Evolutionary conservation across 2,888 invertebrate genomes (phyloP).

Genomic region (Lamproptera curius): DNA sequence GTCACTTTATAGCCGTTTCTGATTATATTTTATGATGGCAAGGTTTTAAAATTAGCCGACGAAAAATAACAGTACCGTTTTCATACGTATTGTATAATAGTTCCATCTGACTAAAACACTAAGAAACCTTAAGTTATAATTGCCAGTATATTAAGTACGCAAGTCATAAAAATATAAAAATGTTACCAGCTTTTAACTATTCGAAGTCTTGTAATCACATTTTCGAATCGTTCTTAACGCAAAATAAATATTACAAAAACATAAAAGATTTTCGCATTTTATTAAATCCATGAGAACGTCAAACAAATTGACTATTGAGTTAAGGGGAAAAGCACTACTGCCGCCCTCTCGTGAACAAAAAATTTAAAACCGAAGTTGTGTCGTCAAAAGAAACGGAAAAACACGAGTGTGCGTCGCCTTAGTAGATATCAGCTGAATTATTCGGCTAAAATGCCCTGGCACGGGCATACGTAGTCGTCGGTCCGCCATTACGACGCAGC

Average conservation of each 20-base stretch:
- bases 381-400: constrained; percentile 78
- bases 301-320: too few relatives aligned
- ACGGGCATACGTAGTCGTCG: constrained; percentile 80
- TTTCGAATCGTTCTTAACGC: too few relatives aligned
- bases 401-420: constrained; percentile 77
- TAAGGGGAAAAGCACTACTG: not conserved
- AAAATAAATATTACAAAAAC: too few relatives aligned
- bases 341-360: constrained; percentile 48
- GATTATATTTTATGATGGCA: constrained; percentile 5
- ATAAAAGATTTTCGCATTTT: too few relatives aligned
- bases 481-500: constrained; percentile 79
- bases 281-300: too few relatives aligned
- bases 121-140: not conserved
- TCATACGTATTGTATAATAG: not conserved
- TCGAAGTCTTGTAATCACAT: too few relatives aligned
- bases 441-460: constrained; percentile 80
- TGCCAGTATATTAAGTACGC: not conserved
- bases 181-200: not conserved
- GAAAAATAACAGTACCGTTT: not conserved
- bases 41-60: not conserved
- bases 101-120: not conserved
- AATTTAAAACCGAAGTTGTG: constrained; percentile 42
- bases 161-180: not conserved
- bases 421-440: constrained; percentile 79
- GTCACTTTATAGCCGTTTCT: too few relatives aligned